A percentile compares a stretch with the other conserved stretches of the same genome.
These are phyloP conservation scores for Bhutanitis thaidina DNA, from an alignment of 2,888 invertebrate species.

Conservation along the genomic window DNA sequence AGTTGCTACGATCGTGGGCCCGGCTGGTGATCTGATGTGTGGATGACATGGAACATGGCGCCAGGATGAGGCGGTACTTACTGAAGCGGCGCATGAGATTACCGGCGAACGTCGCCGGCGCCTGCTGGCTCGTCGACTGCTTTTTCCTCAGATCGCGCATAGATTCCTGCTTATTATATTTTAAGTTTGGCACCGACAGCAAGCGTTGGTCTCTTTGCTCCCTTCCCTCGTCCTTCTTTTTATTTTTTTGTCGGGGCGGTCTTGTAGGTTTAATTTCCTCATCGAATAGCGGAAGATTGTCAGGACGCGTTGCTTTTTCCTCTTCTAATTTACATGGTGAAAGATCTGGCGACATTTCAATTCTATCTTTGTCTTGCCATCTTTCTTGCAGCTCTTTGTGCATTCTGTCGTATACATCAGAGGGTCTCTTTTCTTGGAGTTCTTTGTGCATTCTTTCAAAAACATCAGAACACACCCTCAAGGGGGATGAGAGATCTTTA, in stretches of 20 bases:
- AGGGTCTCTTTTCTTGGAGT: conserved; percentile 49
- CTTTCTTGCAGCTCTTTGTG: conserved; percentile 68
- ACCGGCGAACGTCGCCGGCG: conserved; percentile 83
- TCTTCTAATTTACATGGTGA: conserved; percentile 39
- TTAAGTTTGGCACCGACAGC: conserved; percentile 89
- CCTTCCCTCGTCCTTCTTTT: conserved; percentile 52
- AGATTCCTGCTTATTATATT: conserved; percentile 76
- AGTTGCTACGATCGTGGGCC: conserved; percentile 20
- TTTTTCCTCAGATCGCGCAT: conserved; percentile 78
- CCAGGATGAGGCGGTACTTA: conserved; percentile 82
- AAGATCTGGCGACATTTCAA: conserved; percentile 34
- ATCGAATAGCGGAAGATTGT: conserved; percentile 81
- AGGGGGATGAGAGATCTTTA: conserved; percentile 45
- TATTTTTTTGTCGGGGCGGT: conserved; percentile 71
- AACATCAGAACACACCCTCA: conserved; percentile 59
- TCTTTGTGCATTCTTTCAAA: conserved; percentile 67
- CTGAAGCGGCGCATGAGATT: conserved; percentile 91
- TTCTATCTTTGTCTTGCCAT: conserved; percentile 58
- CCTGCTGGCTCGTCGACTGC: conserved; percentile 62
- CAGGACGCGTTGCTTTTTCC: conserved; percentile 70
- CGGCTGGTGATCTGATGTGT: conserved; percentile 36
- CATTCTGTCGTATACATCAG: conserved; percentile 64
- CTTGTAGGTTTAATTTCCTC: conserved; percentile 47
- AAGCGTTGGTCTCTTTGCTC: conserved; percentile 83
- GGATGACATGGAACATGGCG: conserved; percentile 38